Conservation (phyloP, 2,888 invertebrate species). For the Drosophila fulvimacula region DNA sequence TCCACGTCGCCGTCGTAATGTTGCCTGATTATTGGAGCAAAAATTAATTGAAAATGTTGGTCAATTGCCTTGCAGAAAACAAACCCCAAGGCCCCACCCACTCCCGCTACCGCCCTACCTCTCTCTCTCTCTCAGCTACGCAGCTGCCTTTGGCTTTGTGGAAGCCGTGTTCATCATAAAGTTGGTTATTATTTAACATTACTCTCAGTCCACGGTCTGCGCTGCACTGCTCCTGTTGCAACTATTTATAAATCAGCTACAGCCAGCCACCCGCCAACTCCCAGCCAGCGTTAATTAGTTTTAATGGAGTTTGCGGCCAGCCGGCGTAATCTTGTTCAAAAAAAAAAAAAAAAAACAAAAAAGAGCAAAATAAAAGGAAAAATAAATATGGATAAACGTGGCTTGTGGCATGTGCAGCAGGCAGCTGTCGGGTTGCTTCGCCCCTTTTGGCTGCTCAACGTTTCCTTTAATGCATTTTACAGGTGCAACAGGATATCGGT, state of each 20-base stretch:
- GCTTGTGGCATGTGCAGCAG: constrained; percentile 4
- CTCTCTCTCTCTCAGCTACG: not conserved
- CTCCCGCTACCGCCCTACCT: not conserved
- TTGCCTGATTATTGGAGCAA: constrained; percentile 82
- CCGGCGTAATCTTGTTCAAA: constrained; percentile 17
- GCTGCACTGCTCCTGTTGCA: constrained; percentile 28
- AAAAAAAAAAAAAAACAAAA: constrained; percentile 2
- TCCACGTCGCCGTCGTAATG: constrained; percentile 43
- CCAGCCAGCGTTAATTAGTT: constrained; percentile 63
- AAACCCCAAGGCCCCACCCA: not conserved
- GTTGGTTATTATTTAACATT: constrained; percentile 59
- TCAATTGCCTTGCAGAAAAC: constrained; percentile 72
- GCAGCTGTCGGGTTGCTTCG: not conserved
- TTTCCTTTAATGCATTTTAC: constrained; percentile 19
- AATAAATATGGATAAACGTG: constrained; percentile 14
- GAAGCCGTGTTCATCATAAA: constrained; percentile 37
- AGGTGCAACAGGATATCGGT: constrained; percentile 15
- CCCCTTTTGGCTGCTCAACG: not conserved
- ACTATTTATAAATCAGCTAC: constrained; percentile 38
- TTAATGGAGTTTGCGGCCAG: constrained; percentile 54
- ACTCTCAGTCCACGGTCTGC: constrained; percentile 25
- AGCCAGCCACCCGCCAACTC: not conserved
- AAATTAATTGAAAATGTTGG: constrained; percentile 85
- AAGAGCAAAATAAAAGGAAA: not conserved
- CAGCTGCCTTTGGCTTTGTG: constrained; percentile 31